A percentile compares a stretch with the other conserved stretches of the same genome.
Conservation (phyloP, 1,140 invertebrate genomes). For the Solenopsis fugax region DNA sequence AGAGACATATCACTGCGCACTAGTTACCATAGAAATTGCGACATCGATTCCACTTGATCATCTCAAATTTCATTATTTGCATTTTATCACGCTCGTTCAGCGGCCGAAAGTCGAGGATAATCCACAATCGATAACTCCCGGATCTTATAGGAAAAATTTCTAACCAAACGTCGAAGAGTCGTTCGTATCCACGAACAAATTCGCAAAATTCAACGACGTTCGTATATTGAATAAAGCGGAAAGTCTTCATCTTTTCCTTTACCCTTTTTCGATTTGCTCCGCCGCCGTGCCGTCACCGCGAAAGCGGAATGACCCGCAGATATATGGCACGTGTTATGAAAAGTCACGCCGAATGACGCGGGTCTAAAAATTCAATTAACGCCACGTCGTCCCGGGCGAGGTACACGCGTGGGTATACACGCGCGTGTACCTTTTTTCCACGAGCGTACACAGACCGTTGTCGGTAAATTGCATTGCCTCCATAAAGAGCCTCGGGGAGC, state of each 20-base stretch:
- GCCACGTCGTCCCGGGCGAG: constrained; percentile 41
- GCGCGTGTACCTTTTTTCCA: constrained; percentile 1
- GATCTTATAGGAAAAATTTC: not conserved
- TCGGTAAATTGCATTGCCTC: constrained; percentile 65
- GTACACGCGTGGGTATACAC: not conserved
- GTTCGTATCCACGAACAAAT: not conserved
- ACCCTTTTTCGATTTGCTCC: constrained; percentile 23
- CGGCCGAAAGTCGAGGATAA: constrained; percentile 2
- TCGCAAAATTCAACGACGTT: not conserved
- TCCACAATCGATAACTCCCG: not conserved
- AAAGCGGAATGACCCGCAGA: constrained; percentile 37
- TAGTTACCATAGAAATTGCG: constrained; percentile 56
- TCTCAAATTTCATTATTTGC: constrained; percentile 38
- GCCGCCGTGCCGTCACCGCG: not conserved
- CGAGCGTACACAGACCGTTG: constrained; percentile 36
- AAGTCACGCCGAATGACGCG: constrained; percentile 61
- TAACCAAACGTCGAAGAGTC: not conserved
- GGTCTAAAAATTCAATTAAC: constrained; percentile 68
- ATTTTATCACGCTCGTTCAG: constrained; percentile 7
- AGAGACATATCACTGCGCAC: not conserved
- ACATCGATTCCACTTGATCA: constrained; percentile 25
- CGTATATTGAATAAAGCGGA: not conserved
- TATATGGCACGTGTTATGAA: constrained; percentile 61
- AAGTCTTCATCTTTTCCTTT: not conserved
- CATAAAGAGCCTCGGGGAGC: constrained; percentile 52